Evolutionary conservation across 2,113 vertebrate species (phyloP).

Genomic region (Formicarius rufipectus): DNA sequence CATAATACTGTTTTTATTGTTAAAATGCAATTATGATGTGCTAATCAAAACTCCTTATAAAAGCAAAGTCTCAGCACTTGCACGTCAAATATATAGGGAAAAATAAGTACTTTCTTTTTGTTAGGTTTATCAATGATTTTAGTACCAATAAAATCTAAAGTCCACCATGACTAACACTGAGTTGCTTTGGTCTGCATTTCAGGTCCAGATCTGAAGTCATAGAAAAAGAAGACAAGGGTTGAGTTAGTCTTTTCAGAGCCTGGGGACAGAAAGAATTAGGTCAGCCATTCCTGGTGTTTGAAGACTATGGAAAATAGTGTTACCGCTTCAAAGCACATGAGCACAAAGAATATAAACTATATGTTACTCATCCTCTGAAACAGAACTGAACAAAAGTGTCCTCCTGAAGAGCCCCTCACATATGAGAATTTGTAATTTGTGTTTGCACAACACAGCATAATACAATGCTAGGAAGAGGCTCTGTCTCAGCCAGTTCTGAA

Average conservation of each 20-base stretch:
- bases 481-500: background rate
- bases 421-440: background rate
- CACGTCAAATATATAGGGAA: background rate
- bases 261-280: background rate
- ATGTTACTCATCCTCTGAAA: background rate
- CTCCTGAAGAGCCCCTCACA: background rate
- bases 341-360: background rate
- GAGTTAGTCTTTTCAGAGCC: background rate
- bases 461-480: background rate
- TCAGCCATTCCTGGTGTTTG: rapidly evolving
- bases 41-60: background rate
- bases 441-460: background rate
- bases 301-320: background rate
- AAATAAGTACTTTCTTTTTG: background rate
- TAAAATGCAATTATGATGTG: background rate
- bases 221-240: background rate
- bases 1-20: background rate
- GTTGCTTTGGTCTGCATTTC: background rate
- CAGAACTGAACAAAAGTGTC: background rate
- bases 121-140: background rate
- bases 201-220: background rate
- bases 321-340: background rate
- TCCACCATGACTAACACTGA: background rate
- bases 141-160: background rate
- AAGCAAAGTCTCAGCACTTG: background rate